Conservation (phyloP, 2,888 invertebrate genomes). For the Junonia oenone region DNA sequence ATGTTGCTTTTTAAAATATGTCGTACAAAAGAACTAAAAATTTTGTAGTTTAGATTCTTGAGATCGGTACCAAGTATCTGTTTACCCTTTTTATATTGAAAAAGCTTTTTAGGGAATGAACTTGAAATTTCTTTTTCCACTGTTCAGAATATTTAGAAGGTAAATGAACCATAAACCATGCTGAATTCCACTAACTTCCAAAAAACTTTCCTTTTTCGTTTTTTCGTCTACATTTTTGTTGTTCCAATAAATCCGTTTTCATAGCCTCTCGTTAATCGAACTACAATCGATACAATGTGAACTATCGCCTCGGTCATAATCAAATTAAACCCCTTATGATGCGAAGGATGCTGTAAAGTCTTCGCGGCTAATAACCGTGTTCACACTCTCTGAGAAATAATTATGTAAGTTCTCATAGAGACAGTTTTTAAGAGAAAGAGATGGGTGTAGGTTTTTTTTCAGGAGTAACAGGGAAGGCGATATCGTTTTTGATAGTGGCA, state of each 20-base stretch:
- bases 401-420: slow-evolving; percentile 65
- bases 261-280: slow-evolving; percentile 23
- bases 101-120: neutral
- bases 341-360: slow-evolving; percentile 45
- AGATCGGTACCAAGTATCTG: neutral
- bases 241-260: neutral
- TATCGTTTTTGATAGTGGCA: neutral
- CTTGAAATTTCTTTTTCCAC: neutral
- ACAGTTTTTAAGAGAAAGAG: slow-evolving; percentile 22
- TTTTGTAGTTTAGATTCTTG: slow-evolving; percentile 1
- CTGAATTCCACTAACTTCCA: too few species aligned
- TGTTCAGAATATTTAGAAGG: neutral
- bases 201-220: too few species aligned
- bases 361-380: slow-evolving; percentile 59
- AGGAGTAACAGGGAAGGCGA: slow-evolving; percentile 22
- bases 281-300: slow-evolving; percentile 28
- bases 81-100: neutral
- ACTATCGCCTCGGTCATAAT: slow-evolving; percentile 47
- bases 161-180: too few species aligned
- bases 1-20: slow-evolving; percentile 14
- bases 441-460: neutral
- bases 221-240: too few species aligned
- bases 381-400: slow-evolving; percentile 62
- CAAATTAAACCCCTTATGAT: slow-evolving; percentile 50
- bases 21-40: neutral